Percentiles rank a stretch among this genome's conserved stretches.
Conservation (phyloP, 2,797 vertebrate genomes). For the Ptychadena robeensis region DNA sequence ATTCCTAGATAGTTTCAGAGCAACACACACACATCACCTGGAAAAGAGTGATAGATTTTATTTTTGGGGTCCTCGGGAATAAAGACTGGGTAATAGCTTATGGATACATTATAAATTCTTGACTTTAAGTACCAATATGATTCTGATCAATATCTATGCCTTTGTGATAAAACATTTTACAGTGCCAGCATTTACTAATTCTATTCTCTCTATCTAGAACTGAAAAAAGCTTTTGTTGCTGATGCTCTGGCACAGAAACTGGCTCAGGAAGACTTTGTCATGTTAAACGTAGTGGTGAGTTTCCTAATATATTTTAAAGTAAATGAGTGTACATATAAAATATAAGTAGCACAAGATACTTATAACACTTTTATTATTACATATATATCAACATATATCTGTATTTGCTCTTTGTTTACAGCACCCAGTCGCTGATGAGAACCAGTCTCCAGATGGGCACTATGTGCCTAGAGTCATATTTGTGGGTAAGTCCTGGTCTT, state of each 20-base stretch:
- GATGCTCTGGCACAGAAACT: conserved; percentile 77
- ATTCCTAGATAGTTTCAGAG: no score
- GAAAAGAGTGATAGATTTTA: no score
- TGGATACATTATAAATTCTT: no score
- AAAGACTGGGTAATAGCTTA: no score
- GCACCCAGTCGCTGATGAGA: conserved; percentile 82
- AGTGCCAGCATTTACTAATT: background rate
- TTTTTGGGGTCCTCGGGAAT: no score
- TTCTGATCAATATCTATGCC: background rate
- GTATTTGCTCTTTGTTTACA: conserved; percentile 63
- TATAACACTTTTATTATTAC: background rate
- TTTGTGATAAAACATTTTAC: background rate
- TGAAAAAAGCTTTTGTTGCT: conserved; percentile 76
- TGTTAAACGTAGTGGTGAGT: conserved; percentile 79
- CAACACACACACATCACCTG: no score
- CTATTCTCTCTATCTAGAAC: conserved; percentile 60
- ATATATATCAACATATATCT: background rate
- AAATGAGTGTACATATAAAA: no score
- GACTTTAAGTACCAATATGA: background rate
- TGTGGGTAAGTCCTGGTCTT: conserved; percentile 76
- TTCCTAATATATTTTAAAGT: background rate
- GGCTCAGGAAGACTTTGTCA: conserved; percentile 78
- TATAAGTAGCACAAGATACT: background rate
- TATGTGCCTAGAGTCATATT: conserved; percentile 90
- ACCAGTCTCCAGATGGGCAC: conserved; percentile 85